Base-by-base conservation (phyloP, 2,888 invertebrate genomes). In the Dasysyrphus albostriatus region DNA sequence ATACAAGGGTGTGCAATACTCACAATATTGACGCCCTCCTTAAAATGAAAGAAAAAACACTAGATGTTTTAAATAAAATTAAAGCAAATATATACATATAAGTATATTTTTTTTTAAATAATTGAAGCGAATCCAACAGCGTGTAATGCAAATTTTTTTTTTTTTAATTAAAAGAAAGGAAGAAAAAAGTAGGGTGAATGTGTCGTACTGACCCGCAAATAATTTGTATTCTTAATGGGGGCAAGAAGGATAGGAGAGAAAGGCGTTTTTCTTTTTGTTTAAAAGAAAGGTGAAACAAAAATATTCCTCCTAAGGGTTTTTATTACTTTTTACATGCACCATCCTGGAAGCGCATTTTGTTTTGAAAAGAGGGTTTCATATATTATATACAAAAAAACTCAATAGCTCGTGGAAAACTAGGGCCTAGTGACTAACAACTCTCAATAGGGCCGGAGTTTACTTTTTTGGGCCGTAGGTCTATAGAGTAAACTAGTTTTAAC, bases 121-220 rank as follows among this genome's bases (percentile, higher is more conserved):
- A 72, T 78, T 72, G 63, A 72, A 72, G 42, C 37, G 56, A 63
- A 37, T 63, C 56, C 42, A 72, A 72, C 37, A 34, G 16, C 16
- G 42, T 39, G 39, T 69, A 67, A 59, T 58, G 51, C 44, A 63
- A 72, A 70, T 34, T 29, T 34, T 51, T 54, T 59, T n/a, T 24
- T 61, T 54, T 59, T n/a, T 24, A n/a, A 29, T 16, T 8, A n/a
- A 39, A 29, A 58, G 10, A 8, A 37, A 32, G 1, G 14, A n/a
- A 14, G 2, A 19, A 9, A 16, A 47, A 19, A 16, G 16, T 16
- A 16, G 1, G 42, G 59, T 39, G 14, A 34, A 24, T 3, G n/a
- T 24, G 19, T 54, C 39, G 39, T 63, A 78, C 42, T 79, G 79
- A 65, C 72, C 79, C 29, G 63, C 37, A 63, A 79, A 56, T 54